These are phyloP conservation scores for Excalfactoria chinensis DNA, from an alignment of 2,113 vertebrate genomes.

Conservation along the genomic window DNA sequence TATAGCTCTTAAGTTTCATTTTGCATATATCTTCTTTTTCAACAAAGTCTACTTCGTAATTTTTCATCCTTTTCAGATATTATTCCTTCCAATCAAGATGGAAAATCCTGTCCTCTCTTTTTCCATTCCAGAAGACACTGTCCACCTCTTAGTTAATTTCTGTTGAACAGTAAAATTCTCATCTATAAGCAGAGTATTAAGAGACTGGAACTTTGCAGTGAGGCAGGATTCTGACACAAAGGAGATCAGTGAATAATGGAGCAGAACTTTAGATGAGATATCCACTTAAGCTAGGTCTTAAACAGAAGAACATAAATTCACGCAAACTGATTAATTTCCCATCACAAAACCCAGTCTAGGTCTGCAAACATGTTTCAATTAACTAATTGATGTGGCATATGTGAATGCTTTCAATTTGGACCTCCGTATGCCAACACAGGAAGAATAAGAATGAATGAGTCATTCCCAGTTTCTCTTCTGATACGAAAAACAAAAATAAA, in stretches of 20 bases:
- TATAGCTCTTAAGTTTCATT: neutral
- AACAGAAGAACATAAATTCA: neutral
- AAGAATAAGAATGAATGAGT: neutral
- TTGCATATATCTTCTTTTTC: neutral
- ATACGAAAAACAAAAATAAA: neutral
- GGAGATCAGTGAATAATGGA: neutral
- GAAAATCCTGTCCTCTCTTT: neutral
- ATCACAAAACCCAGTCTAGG: neutral
- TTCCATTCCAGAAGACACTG: neutral
- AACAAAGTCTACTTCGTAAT: neutral
- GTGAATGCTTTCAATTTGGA: neutral
- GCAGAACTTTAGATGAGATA: neutral
- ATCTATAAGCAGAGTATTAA: neutral
- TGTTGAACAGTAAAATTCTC: neutral
- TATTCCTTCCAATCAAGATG: rapidly evolving
- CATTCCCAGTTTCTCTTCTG: neutral
- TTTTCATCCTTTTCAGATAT: neutral
- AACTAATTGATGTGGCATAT: neutral
- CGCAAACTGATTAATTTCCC: neutral
- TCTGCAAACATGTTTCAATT: neutral
- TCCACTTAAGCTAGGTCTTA: neutral
- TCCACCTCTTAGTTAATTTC: neutral
- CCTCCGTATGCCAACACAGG: neutral
- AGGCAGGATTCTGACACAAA: neutral
- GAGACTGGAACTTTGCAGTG: neutral